Conservation (phyloP, 1,140 invertebrate species). For the Zophobas morio region DNA sequence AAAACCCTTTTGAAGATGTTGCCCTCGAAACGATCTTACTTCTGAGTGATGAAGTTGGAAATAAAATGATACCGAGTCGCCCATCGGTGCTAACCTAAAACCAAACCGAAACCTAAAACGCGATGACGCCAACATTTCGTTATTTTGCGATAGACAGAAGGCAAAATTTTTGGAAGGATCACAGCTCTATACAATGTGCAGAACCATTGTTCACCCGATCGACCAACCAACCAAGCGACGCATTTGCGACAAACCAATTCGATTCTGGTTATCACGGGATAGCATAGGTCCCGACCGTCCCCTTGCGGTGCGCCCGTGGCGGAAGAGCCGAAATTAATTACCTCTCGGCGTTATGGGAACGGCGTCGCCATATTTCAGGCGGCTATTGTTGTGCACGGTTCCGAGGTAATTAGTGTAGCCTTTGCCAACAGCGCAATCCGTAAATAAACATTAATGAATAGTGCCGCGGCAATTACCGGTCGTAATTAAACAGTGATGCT, state of each 20-base stretch:
- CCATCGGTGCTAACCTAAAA: no score
- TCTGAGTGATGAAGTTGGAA: no score
- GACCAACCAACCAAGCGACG: no score
- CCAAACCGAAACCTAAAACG: no score
- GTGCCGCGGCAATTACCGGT: slow-evolving; percentile 34
- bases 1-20: no score
- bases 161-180: no score
- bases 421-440: slow-evolving; percentile 33
- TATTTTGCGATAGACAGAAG: no score
- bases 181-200: no score
- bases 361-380: slow-evolving; percentile 12
- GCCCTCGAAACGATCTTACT: no score
- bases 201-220: no score
- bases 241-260: background rate
- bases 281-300: background rate
- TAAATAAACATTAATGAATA: slow-evolving; percentile 41
- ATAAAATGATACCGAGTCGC: no score
- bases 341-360: slow-evolving; percentile 3
- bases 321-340: slow-evolving; percentile 23
- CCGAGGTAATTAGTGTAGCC: slow-evolving; percentile 32
- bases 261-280: background rate
- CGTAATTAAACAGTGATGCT: slow-evolving; percentile 41
- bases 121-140: no score
- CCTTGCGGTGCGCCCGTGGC: background rate
- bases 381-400: slow-evolving; percentile 15